phyloP scores from a whole-genome alignment of 2,113 vertebrate species.

The Parus major region DNA sequence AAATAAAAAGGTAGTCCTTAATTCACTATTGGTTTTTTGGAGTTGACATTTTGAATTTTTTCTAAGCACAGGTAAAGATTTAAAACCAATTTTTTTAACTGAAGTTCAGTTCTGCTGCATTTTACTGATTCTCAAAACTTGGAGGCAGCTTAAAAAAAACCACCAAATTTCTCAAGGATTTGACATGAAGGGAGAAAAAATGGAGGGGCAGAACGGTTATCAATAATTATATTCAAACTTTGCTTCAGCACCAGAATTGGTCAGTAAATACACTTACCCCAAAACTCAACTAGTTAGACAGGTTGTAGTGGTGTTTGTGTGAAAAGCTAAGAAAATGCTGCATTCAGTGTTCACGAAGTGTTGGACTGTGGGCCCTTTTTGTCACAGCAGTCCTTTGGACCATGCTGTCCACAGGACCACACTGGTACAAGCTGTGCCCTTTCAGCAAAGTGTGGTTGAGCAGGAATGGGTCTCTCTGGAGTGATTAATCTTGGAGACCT shows the following conservation, averaged over 20 bases:
- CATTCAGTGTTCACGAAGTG: not conserved
- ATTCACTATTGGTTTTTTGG: not conserved
- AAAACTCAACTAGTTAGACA: not conserved
- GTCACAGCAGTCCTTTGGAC: not conserved
- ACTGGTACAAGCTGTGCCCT: not conserved
- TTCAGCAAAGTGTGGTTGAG: not conserved
- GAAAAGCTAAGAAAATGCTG: not conserved
- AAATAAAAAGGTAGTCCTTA: not conserved
- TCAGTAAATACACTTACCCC: not conserved
- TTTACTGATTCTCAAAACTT: not conserved
- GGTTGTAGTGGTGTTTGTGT: not conserved
- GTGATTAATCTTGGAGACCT: not conserved
- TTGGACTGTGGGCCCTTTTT: not conserved
- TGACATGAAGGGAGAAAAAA: not conserved
- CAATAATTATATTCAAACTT: not conserved
- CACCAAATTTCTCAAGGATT: not conserved
- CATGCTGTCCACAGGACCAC: rapidly evolving
- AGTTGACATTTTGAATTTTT: not conserved
- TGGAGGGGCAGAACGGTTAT: not conserved
- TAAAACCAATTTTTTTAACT: not conserved
- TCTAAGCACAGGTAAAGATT: not conserved
- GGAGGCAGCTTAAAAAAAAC: not conserved
- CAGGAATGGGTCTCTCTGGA: not conserved
- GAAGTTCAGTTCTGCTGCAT: not conserved
- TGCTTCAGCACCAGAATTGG: not conserved